Base-by-base conservation (phyloP, 2,113 vertebrate genomes). In the Ameiurus melas region DNA sequence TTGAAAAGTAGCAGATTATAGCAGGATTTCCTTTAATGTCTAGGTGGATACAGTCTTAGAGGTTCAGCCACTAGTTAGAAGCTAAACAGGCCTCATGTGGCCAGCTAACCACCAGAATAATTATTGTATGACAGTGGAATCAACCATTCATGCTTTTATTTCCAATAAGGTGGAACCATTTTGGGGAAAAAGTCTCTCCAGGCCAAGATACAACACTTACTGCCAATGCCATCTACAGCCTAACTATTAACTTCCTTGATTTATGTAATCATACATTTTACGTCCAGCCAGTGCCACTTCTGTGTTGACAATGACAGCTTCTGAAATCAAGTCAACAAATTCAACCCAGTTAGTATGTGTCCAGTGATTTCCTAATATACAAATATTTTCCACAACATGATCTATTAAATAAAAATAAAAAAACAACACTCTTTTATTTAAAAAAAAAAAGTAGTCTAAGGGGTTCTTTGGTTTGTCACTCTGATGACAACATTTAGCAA, bases 221-320 rank as follows among this genome's bases (percentile, higher is more conserved):
- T 47, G 73, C 73, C 22, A 47, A 77, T 77, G 20, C 73, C 73
- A 77, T 77, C 39, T 77, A 22, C 47, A 47, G 73, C 73, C 73
- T 47, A 77, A 77, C 3, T 13, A 25, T 22, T 51, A 51, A 1
- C 75, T 27, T 5, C 2, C 20, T 5, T 77, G 73, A 77, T 47
- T 47, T 25, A 47, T 47, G 73, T 51, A 78, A 78, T 16, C 1
- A 51, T n/a, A 51, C 43, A 7, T 51, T 51, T 51, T 78, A 51
- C 12, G 12, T 78, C 12, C 22, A 27, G 43, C 43, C 19, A 73
- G 9, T 22, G 71, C 19, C 43, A 78, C 43, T 27, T 51, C 43
- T 78, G 43, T n/a, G 22, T 27, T 77, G 43, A 77, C 39, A 51
- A 0, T 77, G 43, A 47, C 36, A 75, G 39, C 33, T 39, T 73